Base-by-base conservation (phyloP, 2,113 vertebrate species). In the Cyrtonyx montezumae region DNA sequence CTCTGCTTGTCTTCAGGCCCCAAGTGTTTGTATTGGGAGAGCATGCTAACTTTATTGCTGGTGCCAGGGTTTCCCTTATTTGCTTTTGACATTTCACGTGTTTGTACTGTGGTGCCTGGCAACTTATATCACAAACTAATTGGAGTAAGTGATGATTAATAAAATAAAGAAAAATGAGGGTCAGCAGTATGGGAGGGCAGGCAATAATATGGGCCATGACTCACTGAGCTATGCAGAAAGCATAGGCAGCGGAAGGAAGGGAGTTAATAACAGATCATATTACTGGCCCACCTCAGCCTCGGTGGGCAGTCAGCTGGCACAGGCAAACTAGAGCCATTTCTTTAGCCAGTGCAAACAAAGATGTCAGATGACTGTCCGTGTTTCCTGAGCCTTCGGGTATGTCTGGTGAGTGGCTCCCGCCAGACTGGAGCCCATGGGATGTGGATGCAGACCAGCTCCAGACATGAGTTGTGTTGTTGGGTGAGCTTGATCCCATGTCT, bases 401-500 rank as follows among this genome's bases (percentile, higher is more conserved):
- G 85, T 94, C 96, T 96, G 82, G 46, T 45, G 85, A 76, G 86
- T 88, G 90, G 68, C 85, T 37, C 25, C 68, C 32, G 43, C 61
- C 36, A 40, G 61, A 28, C 43, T 87, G 67, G 75, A 96, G 78
- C 84, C 84, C 75, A 77, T 67, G 76, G 89, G 63, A 87, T 86
- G 55, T 43, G 88, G 73, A 49, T 78, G 34, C 65, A 67, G 46
- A 79, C 55, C 77, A 83, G 85, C 45, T 88, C 71, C 85, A 78
- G 93, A 78, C 56, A 0, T 90, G 90, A 86, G 90, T 86, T 95
- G 88, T 86, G 43, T 80, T 42, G 85, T 90, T 94, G 76, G 90
- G 82, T 91, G 87, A 94, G 90, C 90, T 77, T 96, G 96, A 95
- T 95, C 92, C 95, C 83, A 40, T 71, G 95, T 96, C 95, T 95